Conservation (phyloP, 2,888 invertebrate species). For the Eilema sororculum region DNA sequence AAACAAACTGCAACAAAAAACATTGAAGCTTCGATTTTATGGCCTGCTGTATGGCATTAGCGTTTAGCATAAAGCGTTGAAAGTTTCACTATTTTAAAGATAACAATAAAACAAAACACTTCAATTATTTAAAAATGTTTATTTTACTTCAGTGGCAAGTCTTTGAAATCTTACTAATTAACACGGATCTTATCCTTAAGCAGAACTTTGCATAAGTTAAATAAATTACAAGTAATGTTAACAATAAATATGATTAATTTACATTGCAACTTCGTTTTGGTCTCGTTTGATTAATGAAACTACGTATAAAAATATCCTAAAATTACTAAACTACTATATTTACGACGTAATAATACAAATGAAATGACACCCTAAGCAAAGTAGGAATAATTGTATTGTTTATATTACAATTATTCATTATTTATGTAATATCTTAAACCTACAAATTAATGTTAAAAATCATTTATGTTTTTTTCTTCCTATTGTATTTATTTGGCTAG, state of each 20-base stretch:
- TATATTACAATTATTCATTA: constrained; percentile 23
- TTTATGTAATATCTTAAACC: constrained; percentile 19
- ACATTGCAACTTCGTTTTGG: constrained; percentile 79
- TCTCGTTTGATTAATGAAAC: constrained; percentile 59
- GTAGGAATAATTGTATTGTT: constrained; percentile 33
- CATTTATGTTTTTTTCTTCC: constrained; percentile 52
- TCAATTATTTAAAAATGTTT: constrained; percentile 14
- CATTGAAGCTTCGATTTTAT: too few relatives aligned
- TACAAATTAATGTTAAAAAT: constrained; percentile 1
- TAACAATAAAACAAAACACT: background rate
- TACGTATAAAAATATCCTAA: constrained; percentile 38
- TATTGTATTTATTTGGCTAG: constrained; percentile 54
- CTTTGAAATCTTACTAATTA: constrained; percentile 55
- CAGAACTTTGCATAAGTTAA: constrained; percentile 46
- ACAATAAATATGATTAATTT: constrained; percentile 55
- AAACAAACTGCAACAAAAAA: too few relatives aligned
- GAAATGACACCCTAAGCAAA: constrained; percentile 27
- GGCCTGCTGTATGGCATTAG: too few relatives aligned
- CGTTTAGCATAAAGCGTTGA: background rate
- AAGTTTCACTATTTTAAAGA: background rate
- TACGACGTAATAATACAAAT: constrained; percentile 22
- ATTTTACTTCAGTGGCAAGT: constrained; percentile 64
- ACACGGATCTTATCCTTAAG: constrained; percentile 36
- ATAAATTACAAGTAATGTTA: constrained; percentile 59
- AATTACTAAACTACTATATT: constrained; percentile 4